phyloP scores from a whole-genome alignment of 2,113 vertebrate species.

The Desmodus rotundus region DNA sequence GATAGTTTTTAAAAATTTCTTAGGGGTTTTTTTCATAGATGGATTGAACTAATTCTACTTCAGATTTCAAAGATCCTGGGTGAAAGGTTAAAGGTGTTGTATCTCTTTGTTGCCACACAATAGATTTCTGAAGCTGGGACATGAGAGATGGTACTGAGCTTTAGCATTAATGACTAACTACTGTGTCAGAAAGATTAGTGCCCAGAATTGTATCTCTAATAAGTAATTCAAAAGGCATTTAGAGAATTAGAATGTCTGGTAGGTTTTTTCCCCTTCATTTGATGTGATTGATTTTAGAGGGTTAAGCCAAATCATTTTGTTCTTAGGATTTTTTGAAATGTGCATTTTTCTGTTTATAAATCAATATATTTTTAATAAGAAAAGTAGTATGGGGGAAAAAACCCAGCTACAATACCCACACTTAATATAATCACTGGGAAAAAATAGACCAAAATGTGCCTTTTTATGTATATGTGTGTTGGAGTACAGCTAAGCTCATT shows the following conservation, averaged over 20 bases:
- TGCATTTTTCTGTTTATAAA: neutral
- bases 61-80: slow-evolving; percentile 74
- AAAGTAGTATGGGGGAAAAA: neutral
- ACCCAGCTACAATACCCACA: neutral
- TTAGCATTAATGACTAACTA: slow-evolving; percentile 75
- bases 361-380: neutral
- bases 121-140: slow-evolving; percentile 62
- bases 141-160: slow-evolving; percentile 61
- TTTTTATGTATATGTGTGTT: neutral
- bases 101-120: slow-evolving; percentile 78
- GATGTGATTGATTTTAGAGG: neutral
- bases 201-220: slow-evolving; percentile 16
- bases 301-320: neutral
- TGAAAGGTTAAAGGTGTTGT: slow-evolving; percentile 80
- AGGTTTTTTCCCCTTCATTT: neutral
- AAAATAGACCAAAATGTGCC: neutral
- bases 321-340: neutral
- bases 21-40: slow-evolving; percentile 49
- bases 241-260: neutral
- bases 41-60: slow-evolving; percentile 61
- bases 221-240: neutral
- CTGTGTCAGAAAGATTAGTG: slow-evolving; percentile 72
- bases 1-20: neutral
- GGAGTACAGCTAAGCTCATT: neutral
- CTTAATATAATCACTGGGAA: neutral